phyloP scores from a whole-genome alignment of 2,888 invertebrate genomes.

The Torymus auratus region DNA sequence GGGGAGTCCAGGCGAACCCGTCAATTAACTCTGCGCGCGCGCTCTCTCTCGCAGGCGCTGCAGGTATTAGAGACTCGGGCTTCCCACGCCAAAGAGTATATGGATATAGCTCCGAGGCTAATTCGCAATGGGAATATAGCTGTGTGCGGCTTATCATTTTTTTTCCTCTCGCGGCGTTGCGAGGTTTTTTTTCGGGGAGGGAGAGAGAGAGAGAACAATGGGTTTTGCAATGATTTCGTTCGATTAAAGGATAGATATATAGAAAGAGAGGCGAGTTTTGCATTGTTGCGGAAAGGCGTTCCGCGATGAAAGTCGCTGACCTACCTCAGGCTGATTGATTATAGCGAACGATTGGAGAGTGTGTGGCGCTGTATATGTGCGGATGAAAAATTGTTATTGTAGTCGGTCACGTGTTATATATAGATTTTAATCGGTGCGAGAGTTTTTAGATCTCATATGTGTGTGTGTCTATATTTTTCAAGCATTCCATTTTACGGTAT shows the following conservation, averaged over 20 bases:
- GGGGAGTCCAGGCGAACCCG: conserved; percentile 40
- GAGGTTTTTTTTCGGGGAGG: not conserved
- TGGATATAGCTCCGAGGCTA: conserved; percentile 37
- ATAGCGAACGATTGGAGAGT: too few relatives aligned
- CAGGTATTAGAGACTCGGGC: conserved; percentile 60
- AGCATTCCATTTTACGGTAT: too few relatives aligned
- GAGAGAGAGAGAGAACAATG: not conserved
- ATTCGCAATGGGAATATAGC: conserved; percentile 47
- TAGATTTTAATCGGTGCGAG: too few relatives aligned
- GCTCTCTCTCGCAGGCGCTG: not conserved
- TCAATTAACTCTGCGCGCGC: conserved; percentile 37
- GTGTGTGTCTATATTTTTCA: too few relatives aligned
- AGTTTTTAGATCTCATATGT: too few relatives aligned
- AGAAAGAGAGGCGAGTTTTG: not conserved
- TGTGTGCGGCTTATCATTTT: conserved; percentile 36
- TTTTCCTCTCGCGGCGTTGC: conserved; percentile 29
- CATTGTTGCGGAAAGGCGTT: not conserved
- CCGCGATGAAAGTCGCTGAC: too few relatives aligned
- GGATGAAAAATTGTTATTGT: not conserved
- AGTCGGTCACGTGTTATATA: too few relatives aligned
- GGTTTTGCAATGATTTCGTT: not conserved
- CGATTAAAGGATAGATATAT: not conserved
- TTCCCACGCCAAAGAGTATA: conserved; percentile 44
- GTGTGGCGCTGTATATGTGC: too few relatives aligned
- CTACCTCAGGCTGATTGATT: too few relatives aligned